These are phyloP conservation scores for Diaphora mendica DNA, from an alignment of 2,888 invertebrate species.

Conservation along the genomic window DNA sequence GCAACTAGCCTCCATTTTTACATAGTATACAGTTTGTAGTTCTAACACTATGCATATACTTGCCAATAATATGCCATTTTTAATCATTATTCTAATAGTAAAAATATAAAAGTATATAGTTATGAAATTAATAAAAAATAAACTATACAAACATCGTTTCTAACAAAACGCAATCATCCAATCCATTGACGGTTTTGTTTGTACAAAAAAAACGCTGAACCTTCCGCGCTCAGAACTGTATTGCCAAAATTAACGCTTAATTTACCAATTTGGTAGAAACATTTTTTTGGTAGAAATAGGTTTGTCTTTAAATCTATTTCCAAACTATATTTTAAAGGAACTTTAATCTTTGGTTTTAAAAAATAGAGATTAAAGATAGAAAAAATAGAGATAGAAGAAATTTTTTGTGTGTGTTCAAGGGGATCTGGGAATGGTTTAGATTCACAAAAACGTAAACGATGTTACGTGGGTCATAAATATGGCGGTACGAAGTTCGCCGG, in stretches of 20 bases:
- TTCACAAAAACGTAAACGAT: too few relatives aligned
- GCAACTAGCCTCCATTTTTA: not conserved
- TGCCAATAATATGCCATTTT: not conserved
- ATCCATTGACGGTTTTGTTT: conserved; percentile 4
- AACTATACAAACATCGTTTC: not conserved
- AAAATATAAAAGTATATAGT: conserved; percentile 2
- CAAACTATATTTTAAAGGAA: not conserved
- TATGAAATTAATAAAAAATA: conserved; percentile 3
- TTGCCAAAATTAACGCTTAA: not conserved
- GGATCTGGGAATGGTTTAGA: too few relatives aligned
- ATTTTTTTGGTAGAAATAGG: not conserved
- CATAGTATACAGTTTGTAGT: not conserved
- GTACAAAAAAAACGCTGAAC: not conserved
- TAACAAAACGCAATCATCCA: not conserved
- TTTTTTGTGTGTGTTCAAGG: too few relatives aligned
- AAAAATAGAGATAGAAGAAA: too few relatives aligned
- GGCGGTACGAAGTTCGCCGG: too few relatives aligned
- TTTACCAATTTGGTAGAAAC: not conserved
- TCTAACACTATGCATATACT: not conserved
- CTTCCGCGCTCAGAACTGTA: not conserved
- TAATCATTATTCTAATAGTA: conserved; percentile 17
- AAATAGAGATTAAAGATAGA: too few relatives aligned
- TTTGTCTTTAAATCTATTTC: not conserved
- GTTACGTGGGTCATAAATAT: too few relatives aligned
- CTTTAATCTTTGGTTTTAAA: not conserved